Conservation (phyloP, 2,113 vertebrate species). For the Actinemys pallida region DNA sequence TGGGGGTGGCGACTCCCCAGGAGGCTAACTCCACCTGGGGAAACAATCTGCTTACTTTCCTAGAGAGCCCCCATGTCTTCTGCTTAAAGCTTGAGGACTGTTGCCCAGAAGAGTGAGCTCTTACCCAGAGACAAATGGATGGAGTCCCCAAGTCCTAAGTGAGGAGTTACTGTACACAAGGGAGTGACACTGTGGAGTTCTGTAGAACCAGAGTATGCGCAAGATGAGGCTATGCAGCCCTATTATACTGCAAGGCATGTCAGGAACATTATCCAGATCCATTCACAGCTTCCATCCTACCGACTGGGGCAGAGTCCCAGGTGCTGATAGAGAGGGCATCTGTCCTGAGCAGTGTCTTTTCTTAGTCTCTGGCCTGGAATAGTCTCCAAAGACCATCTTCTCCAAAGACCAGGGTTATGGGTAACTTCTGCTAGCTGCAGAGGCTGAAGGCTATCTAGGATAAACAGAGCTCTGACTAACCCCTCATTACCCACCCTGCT, state of each 20-base stretch:
- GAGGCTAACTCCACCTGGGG: neutral
- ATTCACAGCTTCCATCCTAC: neutral
- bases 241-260: neutral
- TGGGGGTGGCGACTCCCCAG: neutral
- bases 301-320: neutral
- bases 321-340: accelerated
- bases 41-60: neutral
- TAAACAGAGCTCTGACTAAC: neutral
- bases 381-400: accelerated
- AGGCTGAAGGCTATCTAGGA: neutral
- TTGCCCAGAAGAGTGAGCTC: neutral
- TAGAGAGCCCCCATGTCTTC: neutral
- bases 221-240: conserved; percentile 2
- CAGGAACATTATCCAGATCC: neutral
- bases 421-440: neutral
- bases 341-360: too few relatives aligned
- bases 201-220: neutral
- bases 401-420: neutral
- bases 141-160: neutral
- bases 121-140: neutral
- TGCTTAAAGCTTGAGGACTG: neutral
- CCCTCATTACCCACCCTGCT: neutral
- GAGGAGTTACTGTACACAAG: neutral
- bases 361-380: neutral
- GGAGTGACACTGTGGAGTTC: neutral